These are phyloP conservation scores for Macrosoma leucophasiata DNA, from an alignment of 2,888 invertebrate genomes.

Conservation along the genomic window DNA sequence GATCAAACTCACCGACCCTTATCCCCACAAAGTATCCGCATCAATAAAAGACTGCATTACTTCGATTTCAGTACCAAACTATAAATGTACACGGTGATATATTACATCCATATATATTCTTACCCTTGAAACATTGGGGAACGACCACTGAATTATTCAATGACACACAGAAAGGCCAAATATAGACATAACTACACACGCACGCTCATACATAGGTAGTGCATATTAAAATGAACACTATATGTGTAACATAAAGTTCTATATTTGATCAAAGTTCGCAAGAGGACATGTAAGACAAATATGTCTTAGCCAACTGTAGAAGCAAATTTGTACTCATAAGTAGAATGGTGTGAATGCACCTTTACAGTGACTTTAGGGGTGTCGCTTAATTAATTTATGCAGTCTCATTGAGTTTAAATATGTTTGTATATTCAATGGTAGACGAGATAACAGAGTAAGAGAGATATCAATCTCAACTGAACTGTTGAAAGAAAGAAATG, in stretches of 20 bases:
- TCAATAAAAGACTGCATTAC: constrained; percentile 46
- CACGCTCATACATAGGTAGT: constrained; percentile 37
- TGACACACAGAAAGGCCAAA: constrained; percentile 70
- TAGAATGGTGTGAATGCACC: constrained; percentile 65
- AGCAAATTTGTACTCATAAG: constrained; percentile 67
- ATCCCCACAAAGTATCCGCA: constrained; percentile 39
- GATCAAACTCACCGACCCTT: too few relatives aligned
- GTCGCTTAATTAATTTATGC: constrained; percentile 50
- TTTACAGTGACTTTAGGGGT: constrained; percentile 50
- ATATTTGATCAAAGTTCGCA: constrained; percentile 53
- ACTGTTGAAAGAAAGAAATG: constrained; percentile 30
- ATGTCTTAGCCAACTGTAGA: constrained; percentile 60
- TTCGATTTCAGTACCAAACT: constrained; percentile 26
- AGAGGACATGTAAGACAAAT: constrained; percentile 64
- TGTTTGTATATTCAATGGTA: too few relatives aligned
- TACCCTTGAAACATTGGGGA: constrained; percentile 72
- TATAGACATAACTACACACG: constrained; percentile 64
- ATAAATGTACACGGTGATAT: constrained; percentile 32
- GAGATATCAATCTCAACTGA: too few relatives aligned
- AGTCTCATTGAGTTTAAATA: constrained; percentile 18
- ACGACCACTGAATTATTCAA: constrained; percentile 73
- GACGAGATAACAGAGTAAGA: too few relatives aligned
- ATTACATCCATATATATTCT: constrained; percentile 59
- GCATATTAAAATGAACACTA: constrained; percentile 50
- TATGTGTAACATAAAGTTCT: constrained; percentile 43